These are phyloP conservation scores for Colistium nudipinnis DNA, from an alignment of 2,113 vertebrate species.

Conservation along the genomic window DNA sequence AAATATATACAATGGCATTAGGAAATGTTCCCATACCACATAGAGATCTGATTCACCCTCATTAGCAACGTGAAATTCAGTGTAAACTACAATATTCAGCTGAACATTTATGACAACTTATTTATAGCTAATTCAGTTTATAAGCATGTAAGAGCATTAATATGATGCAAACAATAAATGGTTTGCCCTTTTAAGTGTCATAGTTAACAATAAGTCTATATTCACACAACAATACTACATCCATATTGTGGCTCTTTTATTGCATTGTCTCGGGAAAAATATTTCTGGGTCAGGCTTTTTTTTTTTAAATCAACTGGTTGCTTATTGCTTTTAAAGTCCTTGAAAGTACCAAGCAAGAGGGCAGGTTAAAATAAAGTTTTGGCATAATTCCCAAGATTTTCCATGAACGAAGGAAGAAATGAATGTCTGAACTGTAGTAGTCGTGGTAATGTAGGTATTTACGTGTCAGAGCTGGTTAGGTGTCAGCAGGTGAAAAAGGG, in stretches of 20 bases:
- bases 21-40: not conserved
- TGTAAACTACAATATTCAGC: not conserved
- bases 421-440: conserved; percentile 47
- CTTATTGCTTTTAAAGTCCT: not conserved
- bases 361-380: conserved; percentile 4
- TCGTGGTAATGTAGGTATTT: conserved; percentile 59
- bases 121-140: not conserved
- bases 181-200: not conserved
- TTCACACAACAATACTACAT: not conserved
- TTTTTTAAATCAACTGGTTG: too few relatives aligned
- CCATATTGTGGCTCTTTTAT: not conserved
- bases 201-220: not conserved
- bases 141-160: not conserved
- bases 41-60: not conserved
- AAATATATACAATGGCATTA: not conserved
- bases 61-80: not conserved
- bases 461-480: conserved; percentile 71
- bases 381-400: conserved; percentile 17
- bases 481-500: conserved; percentile 77
- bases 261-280: not conserved
- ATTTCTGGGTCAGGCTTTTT: not conserved
- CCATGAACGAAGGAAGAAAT: conserved; percentile 27
- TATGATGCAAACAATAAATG: not conserved
- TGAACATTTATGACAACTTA: not conserved
- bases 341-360: not conserved